Evolutionary conservation across 2,797 vertebrate species (phyloP), one percentile per base, ranked within the genome.

Genomic region (Enteromius mattozi): DNA sequence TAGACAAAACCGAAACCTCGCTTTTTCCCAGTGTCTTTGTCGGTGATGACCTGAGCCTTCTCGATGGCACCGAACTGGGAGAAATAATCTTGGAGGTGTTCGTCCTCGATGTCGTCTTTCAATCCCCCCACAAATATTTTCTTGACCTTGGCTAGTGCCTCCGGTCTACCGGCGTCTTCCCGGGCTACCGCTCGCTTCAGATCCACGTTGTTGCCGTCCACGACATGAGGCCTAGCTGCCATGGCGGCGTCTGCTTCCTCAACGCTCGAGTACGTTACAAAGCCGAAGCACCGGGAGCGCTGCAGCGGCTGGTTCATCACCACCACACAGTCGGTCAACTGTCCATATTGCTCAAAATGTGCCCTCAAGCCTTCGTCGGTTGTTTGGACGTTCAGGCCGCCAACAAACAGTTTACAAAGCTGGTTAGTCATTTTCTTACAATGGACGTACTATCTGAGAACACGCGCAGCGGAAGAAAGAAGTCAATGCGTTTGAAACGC

Each of bases 1-100:
- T 96, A 96, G 59, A 96, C 95, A 92, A 96, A 96, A 87, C 95
- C 96, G 88, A 96, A 96, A 80, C 96, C 96, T 2, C 96, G 95
- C 88, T 96, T 96, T 88, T 96, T 96, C 87, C 96, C 96, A 13
- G 95, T 95, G 91, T 95, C 94, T 88, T 96, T 96, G 92, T 96
- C 95, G 85, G 95, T 93, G 80, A 96, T 96, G 40, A 96, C 96
- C 90, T 96, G 95, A 69, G 95, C 95, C 89, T 96, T 96, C 82
- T 96, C 96, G 88, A 96, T 94, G 0, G 94, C 86, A 78, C 96
- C 96, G 66, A 96, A 96, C 92, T 96, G 94, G 80, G 94, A 95
- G 92, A 96, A 96, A 78, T 96, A 96, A 85, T 95, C 93, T 21
- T 93, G 90, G 84, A 96, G 93, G 89, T 96, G 94, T 85, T 92